phyloP scores from a whole-genome alignment of 2,888 invertebrate species.

The Caenorhabditis auriculariae region DNA sequence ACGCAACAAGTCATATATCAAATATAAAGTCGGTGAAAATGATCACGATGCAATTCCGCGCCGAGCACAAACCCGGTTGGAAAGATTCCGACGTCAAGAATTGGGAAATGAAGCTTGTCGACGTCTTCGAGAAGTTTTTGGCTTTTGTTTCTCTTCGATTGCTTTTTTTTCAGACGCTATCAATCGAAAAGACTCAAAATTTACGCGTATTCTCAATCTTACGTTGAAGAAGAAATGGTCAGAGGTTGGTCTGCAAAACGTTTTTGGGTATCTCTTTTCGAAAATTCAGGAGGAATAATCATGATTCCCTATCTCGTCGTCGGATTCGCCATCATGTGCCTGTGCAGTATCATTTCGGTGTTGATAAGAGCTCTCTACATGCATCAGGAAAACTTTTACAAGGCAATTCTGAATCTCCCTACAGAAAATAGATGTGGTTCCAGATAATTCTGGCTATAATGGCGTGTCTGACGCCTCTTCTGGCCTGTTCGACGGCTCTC shows the following conservation, averaged over 20 bases:
- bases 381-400: slow-evolving; percentile 56
- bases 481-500: slow-evolving; percentile 56
- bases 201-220: slow-evolving; percentile 51
- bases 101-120: slow-evolving; percentile 54
- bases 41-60: slow-evolving; percentile 47
- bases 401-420: slow-evolving; percentile 24
- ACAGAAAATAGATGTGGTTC: not conserved
- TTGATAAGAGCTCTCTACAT: slow-evolving; percentile 54
- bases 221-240: slow-evolving; percentile 60
- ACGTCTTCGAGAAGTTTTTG: slow-evolving; percentile 46
- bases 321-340: slow-evolving; percentile 57
- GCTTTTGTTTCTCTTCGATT: not conserved
- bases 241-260: slow-evolving; percentile 32
- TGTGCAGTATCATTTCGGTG: slow-evolving; percentile 51
- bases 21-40: slow-evolving; percentile 56
- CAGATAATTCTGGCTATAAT: slow-evolving; percentile 54
- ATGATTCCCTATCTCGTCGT: slow-evolving; percentile 46
- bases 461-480: slow-evolving; percentile 55
- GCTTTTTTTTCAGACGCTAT: slow-evolving; percentile 37
- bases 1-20: slow-evolving; percentile 27
- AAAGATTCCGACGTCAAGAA: slow-evolving; percentile 47
- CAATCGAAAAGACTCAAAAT: slow-evolving; percentile 42
- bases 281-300: slow-evolving; percentile 11
- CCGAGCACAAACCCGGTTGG: slow-evolving; percentile 56
- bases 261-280: too few species aligned